phyloP scores from a whole-genome alignment of 2,888 invertebrate species.

The Lasioglossum lativentre region DNA sequence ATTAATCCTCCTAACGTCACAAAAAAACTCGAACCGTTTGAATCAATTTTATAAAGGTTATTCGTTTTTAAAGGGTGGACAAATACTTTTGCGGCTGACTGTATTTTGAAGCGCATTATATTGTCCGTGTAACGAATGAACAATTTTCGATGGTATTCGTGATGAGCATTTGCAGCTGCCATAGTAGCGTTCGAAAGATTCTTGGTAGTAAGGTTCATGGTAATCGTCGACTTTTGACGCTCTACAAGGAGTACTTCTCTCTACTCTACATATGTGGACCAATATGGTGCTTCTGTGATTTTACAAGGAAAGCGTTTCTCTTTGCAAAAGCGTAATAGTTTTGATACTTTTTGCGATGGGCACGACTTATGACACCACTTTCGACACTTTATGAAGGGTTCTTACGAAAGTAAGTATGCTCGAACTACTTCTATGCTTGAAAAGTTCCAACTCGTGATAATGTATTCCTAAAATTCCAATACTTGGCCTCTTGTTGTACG shows the following conservation, averaged over 20 bases:
- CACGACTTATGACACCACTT: background rate
- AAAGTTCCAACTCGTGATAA: constrained; percentile 18
- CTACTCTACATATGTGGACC: background rate
- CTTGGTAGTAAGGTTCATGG: constrained; percentile 15
- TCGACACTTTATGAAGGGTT: constrained; percentile 17
- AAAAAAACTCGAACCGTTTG: too few relatives aligned
- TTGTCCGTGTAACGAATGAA: too few relatives aligned
- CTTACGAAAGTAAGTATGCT: constrained; percentile 15
- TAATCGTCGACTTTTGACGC: constrained; percentile 25
- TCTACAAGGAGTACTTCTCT: background rate
- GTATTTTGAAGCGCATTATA: too few relatives aligned
- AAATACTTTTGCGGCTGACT: too few relatives aligned
- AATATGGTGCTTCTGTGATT: background rate
- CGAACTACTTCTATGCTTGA: constrained; percentile 2
- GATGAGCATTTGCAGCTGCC: background rate
- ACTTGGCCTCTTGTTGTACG: background rate
- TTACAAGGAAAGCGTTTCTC: constrained; percentile 5
- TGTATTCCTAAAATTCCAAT: constrained; percentile 2
- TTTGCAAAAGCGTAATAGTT: constrained; percentile 29
- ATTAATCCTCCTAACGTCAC: too few relatives aligned
- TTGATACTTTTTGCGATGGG: constrained; percentile 35
- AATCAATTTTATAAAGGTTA: too few relatives aligned
- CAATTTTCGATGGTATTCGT: too few relatives aligned
- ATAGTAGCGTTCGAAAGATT: background rate
- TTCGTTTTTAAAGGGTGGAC: too few relatives aligned